These are phyloP conservation scores for Erinaceus europaeus DNA, from an alignment of 2,113 vertebrate genomes.

Conservation along the genomic window DNA sequence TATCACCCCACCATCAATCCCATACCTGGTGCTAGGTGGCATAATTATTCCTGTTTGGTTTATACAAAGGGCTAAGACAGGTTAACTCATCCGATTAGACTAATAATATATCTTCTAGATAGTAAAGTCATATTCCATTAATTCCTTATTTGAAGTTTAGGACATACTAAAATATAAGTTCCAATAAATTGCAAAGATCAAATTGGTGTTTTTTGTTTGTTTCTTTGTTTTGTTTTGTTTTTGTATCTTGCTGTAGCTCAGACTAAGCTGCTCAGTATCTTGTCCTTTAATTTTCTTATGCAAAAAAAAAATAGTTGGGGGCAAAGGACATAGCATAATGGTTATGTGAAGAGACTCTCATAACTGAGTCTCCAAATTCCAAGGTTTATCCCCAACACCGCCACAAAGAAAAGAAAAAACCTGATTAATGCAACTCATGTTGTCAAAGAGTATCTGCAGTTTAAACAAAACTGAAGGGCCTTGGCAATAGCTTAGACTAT, in stretches of 20 bases:
- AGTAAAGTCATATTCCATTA: background rate
- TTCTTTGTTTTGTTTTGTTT: too few relatives aligned
- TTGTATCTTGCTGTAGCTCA: background rate
- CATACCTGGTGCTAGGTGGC: background rate
- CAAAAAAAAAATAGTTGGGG: too few relatives aligned
- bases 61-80: background rate
- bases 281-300: background rate
- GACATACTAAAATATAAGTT: background rate
- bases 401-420: too few relatives aligned
- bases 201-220: background rate
- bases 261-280: background rate
- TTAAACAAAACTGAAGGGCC: too few relatives aligned
- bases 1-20: background rate
- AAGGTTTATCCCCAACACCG: too few relatives aligned
- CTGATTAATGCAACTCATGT: background rate
- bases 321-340: too few relatives aligned
- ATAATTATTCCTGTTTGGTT: background rate
- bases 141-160: background rate
- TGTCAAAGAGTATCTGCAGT: background rate
- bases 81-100: background rate
- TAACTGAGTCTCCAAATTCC: too few relatives aligned
- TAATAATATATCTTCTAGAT: background rate
- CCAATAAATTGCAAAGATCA: constrained; percentile 4
- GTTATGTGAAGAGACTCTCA: too few relatives aligned
- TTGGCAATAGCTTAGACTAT: too few relatives aligned